A percentile compares a stretch with the other conserved stretches of the same genome.
Conservation (phyloP, 2,888 invertebrate genomes). For the Limnephilus rhombicus region DNA sequence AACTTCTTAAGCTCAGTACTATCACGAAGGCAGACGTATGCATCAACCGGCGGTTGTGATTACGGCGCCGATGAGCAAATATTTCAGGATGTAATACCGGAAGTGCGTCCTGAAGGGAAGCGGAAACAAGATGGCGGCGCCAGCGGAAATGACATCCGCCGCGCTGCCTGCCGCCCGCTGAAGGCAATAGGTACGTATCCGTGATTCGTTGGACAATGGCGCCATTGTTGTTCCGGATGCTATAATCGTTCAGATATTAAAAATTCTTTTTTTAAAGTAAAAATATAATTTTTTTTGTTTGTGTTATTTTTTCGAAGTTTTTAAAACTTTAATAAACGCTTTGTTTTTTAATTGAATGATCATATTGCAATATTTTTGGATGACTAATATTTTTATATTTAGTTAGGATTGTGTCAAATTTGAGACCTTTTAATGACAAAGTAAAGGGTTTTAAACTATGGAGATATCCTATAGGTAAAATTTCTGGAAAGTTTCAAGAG, state of each 20-base stretch:
- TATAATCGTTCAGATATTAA: not conserved
- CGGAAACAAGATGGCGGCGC: constrained; percentile 47
- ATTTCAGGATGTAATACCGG: constrained; percentile 48
- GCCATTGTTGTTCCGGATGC: not conserved
- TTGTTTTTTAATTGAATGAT: too few relatives aligned
- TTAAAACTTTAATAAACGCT: not conserved
- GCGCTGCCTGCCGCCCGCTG: not conserved
- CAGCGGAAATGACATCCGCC: constrained; percentile 36
- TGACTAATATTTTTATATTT: too few relatives aligned
- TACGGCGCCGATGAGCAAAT: constrained; percentile 18
- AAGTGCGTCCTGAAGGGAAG: constrained; percentile 43
- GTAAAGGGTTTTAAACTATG: too few relatives aligned
- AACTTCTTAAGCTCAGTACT: not conserved
- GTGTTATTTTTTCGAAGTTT: not conserved
- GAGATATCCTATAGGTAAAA: too few relatives aligned
- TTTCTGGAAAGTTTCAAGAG: too few relatives aligned
- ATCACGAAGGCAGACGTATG: not conserved
- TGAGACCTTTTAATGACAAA: too few relatives aligned
- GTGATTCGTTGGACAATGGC: not conserved
- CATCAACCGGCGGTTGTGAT: constrained; percentile 23
- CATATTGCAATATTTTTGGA: too few relatives aligned
- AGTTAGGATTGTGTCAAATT: too few relatives aligned
- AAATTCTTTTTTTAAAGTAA: not conserved
- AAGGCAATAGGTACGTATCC: not conserved
- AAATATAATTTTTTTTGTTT: not conserved